Conservation (phyloP, 1,140 invertebrate genomes). For the Meloidogyne floridensis region DNA sequence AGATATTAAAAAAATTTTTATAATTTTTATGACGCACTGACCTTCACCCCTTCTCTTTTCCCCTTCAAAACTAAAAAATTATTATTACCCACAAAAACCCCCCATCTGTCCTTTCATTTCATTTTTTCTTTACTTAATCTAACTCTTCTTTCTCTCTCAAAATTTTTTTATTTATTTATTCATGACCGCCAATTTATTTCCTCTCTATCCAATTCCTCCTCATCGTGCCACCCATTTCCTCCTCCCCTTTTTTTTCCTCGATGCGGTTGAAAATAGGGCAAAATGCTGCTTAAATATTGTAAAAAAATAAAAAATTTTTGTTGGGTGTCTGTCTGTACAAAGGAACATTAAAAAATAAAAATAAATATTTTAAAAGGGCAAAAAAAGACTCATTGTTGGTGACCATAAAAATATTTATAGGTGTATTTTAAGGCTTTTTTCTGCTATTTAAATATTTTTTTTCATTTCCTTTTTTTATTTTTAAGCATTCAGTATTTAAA, state of each 20-base stretch:
- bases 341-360: not conserved
- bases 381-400: too few species aligned
- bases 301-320: not conserved
- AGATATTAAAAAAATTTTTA: not conserved
- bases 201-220: not conserved
- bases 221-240: constrained; percentile 5
- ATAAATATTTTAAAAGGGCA: constrained; percentile 2
- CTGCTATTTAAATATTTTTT: not conserved
- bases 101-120: not conserved
- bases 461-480: not conserved
- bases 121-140: not conserved
- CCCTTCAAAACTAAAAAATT: too few species aligned
- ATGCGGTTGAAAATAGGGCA: constrained; percentile 2
- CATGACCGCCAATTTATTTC: not conserved
- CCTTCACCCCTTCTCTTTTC: not conserved
- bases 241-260: not conserved
- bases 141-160: too few species aligned
- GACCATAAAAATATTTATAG: not conserved
- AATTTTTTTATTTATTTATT: not conserved
- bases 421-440: not conserved
- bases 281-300: not conserved
- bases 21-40: not conserved
- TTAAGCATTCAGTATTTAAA: not conserved
- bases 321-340: not conserved
- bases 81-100: not conserved